Percentiles rank a stretch among this genome's conserved stretches.
These are phyloP conservation scores for Protodeltote pygarga DNA, from an alignment of 2,888 invertebrate species.

Conservation along the genomic window DNA sequence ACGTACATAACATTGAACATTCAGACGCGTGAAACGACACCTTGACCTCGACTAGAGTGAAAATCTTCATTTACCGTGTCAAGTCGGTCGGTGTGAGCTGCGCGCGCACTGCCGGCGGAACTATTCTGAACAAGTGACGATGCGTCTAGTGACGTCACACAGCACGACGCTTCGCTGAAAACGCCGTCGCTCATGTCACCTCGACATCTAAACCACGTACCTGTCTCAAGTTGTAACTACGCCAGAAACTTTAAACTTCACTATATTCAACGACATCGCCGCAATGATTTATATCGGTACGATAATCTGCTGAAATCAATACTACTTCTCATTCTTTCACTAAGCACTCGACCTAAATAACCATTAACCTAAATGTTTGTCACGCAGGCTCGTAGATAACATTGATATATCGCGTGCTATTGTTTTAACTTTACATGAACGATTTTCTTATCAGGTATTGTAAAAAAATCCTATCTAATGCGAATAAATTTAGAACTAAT, in stretches of 20 bases:
- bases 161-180: conserved; percentile 49
- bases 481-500: conserved; percentile 31
- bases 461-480: conserved; percentile 38
- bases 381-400: conserved; percentile 66
- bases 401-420: conserved; percentile 64
- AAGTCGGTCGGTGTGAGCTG: conserved; percentile 33
- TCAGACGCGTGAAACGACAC: conserved; percentile 51
- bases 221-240: conserved; percentile 51
- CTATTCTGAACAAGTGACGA: conserved; percentile 71
- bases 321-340: conserved; percentile 56
- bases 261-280: conserved; percentile 32
- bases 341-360: conserved; percentile 76
- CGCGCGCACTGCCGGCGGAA: conserved; percentile 50
- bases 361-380: conserved; percentile 74
- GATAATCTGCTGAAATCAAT: conserved; percentile 56
- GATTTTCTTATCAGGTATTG: conserved; percentile 57
- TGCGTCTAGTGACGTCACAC: conserved; percentile 68
- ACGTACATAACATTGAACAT: conserved; percentile 28
- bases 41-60: conserved; percentile 74
- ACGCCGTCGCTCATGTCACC: conserved; percentile 54
- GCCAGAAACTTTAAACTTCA: conserved; percentile 41
- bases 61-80: conserved; percentile 63
- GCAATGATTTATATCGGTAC: conserved; percentile 28
- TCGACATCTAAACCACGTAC: conserved; percentile 52
- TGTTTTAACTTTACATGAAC: conserved; percentile 65